Evolutionary conservation across 1,140 invertebrate genomes (phyloP).

Genomic region (Latrodectus geometricus): DNA sequence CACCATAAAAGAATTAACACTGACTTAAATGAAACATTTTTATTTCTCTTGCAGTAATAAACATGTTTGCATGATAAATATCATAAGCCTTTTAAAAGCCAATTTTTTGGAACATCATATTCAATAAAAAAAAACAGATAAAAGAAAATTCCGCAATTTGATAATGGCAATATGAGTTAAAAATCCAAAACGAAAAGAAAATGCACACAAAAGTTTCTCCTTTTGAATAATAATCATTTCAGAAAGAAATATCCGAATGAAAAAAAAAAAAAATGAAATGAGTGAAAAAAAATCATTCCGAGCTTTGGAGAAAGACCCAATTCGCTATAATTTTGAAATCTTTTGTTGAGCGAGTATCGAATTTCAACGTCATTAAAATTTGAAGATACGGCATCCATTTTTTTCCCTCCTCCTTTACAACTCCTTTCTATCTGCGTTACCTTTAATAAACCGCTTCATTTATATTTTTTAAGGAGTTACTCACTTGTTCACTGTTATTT

Average conservation of each 20-base stretch:
- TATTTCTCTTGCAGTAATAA: too few relatives aligned
- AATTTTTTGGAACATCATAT: too few relatives aligned
- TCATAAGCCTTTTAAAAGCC: too few relatives aligned
- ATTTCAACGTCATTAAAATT: slow-evolving; percentile 59
- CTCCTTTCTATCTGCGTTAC: not conserved
- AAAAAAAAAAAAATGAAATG: not conserved
- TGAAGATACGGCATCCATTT: slow-evolving; percentile 2
- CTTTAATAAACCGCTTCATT: slow-evolving; percentile 15
- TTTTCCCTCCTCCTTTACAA: not conserved
- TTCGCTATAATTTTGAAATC: slow-evolving; percentile 49
- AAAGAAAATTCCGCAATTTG: not conserved
- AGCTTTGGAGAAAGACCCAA: slow-evolving; percentile 12
- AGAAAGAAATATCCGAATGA: not conserved
- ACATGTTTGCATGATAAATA: too few relatives aligned
- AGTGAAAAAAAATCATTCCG: not conserved
- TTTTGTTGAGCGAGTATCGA: slow-evolving; percentile 47
- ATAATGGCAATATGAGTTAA: slow-evolving; percentile 5
- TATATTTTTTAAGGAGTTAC: slow-evolving; percentile 26
- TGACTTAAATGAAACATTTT: too few relatives aligned
- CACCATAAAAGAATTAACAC: too few relatives aligned
- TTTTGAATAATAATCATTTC: slow-evolving; percentile 35
- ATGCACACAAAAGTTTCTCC: slow-evolving; percentile 7
- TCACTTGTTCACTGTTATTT: slow-evolving; percentile 44
- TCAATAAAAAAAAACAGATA: too few relatives aligned
- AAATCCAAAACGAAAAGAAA: slow-evolving; percentile 1